Base-by-base conservation (phyloP, 1,140 invertebrate species). In the Zaprionus vittiger region DNA sequence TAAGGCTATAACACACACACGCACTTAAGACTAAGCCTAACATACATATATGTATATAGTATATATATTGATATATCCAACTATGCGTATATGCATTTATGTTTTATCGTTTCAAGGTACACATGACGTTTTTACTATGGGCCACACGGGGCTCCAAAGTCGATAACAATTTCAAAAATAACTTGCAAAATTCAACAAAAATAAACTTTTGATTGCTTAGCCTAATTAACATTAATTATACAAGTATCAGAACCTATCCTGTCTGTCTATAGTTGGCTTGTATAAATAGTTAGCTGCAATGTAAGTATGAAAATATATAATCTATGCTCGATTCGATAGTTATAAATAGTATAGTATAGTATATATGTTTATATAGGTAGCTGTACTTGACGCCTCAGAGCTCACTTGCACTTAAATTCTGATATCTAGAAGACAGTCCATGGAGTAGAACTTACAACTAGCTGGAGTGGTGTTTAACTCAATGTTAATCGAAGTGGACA, bases 391-490 rank as follows among this genome's bases (percentile, higher is more conserved):
- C 59, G 38, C 38, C 41, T 22, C 57, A 75, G 28, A 76, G 73
- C 69, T 66, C 55, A 54, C 44, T 64, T 72, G 55, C 74, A 76
- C 83, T 77, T 87, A 87, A 87, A 87, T 87, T 87, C 84, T 84
- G 78, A 80, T 87, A 87, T 87, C 83, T 87, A 89, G 84, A 79
- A 87, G 83, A 87, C 83, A 87, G 83, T 87, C 83, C 84, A 89
- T 87, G 74, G 77, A 87, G 84, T 83, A 89, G 78, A 87, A 81
- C 78, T 87, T 87, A 87, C 26, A 62, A 49, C 62, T 87, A 87
- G 20, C 6, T 79, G 28, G 59, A 24, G 38, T 52, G 52, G 5
- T 17, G 17, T 7, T 60, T 6, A 37, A 22, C 49, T 17, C 47
- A 60, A 37, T 57, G 15, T 15, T 17, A 60, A 24, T 24, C 4